Base-by-base conservation (phyloP, 2,888 invertebrate species). In the Margaritifera margaritifera region DNA sequence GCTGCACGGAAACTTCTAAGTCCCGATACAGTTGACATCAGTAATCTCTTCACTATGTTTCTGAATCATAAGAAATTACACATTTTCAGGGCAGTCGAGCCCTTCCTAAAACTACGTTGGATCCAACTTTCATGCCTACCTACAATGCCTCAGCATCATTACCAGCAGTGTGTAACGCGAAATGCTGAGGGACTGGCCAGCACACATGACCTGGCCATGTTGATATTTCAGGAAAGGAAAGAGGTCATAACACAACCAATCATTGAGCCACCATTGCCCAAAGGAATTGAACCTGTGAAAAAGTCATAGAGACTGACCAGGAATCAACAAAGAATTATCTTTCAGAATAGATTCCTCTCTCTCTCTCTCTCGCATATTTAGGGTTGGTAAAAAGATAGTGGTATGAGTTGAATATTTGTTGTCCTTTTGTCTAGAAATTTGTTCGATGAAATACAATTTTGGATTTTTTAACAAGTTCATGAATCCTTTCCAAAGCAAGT, bases 41-140 rank as follows among this genome's bases (percentile, higher is more conserved):
- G 70, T 25, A 88, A 88, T 69, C 89, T 95, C 51, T 93, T 93
- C 80, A 93, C 93, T 73, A 92, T 95, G 92, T 95, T 95, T 84
- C 90, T 94, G 15, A 91, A 92, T 56, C 92, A 92, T 64, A 91
- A 92, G 78, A 91, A 93, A 68, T 88, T 95, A 66, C 95, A 95
- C 89, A 92, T 94, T 59, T 92, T 96, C 87, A 92, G 95, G 66
- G 95, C 94, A 42, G 94, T 94, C 11, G 97, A 96, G 87, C 95
- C 96, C 62, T 93, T 93, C 77, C 90, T 96, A 56, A 92, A 93
- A 82, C 90, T 94, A 64, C 88, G 89, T 67, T 91, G 92, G 86
- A 81, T 82, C 58, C 78, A 81, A 27, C 74, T 84, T 18, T 77
- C 80, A 5, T 91, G 90, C 73, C 72, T 80, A 22, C 78, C 81